Evolutionary conservation across 1,140 invertebrate genomes (phyloP), one percentile per base, ranked within the genome.

Genomic region (Pectinophora gossypiella): DNA sequence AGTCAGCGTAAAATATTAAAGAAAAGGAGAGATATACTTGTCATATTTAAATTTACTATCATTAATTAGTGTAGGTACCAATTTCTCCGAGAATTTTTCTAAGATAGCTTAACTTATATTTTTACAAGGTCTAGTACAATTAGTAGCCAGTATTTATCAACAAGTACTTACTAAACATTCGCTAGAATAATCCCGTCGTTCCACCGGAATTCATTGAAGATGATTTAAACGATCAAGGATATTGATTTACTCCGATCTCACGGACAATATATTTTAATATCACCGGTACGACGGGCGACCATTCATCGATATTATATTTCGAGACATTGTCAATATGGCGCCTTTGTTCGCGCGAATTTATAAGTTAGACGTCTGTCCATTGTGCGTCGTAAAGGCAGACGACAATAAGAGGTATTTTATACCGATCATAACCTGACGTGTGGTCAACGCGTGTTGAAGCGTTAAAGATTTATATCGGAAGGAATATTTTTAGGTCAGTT

Each of bases 341-440:
- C 80, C 80, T 86, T 86, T 86, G 83, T 86, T 84, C 80, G 68
- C 68, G 71, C 77, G 74, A 76, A 84, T 84, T 76, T 81, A 79
- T 82, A 84, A 81, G 78, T 86, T 83, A 84, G 78, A 81, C 68
- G 77, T 72, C 57, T 61, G 66, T 74, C 76, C 76, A 84, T 83
- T 84, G 80, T 80, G 66, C 27, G 48, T 48, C 56, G 61, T 65
- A 61, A 70, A 74, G 61, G 46, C 55, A 67, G 15, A 57, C 68
- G 69, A 83, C 83, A 84, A 86, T 76, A 73, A 69, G 51, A 68
- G 40, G 66, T 67, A 77, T 79, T 77, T 79, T 77, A 86, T 80
- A 72, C 65, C 57, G 70, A 85, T 85, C 73, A 76, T 76, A 79
- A 76, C 59, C 56, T 77, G 82, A 84, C 78, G 73, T 76, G 82